phyloP scores from a whole-genome alignment of 2,888 invertebrate genomes.

The Alsophila aescularia region DNA sequence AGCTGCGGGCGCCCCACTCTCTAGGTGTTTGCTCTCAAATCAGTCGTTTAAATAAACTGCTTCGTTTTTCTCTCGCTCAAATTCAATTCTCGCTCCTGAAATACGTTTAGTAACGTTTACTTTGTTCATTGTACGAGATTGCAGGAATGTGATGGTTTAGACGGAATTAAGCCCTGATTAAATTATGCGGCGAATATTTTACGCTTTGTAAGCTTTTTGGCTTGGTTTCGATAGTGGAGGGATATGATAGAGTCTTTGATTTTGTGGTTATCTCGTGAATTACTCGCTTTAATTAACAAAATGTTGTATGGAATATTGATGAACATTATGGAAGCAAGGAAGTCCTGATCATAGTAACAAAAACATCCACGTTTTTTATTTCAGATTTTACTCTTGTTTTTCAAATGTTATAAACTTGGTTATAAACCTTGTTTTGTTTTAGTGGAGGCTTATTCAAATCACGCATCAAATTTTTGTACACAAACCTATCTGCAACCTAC shows the following conservation, averaged over 20 bases:
- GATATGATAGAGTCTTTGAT: neutral
- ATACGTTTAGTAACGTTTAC: conserved; percentile 64
- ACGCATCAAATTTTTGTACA: no score
- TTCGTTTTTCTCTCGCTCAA: conserved; percentile 67
- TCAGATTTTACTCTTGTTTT: no score
- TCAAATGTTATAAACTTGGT: no score
- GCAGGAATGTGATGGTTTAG: conserved; percentile 38
- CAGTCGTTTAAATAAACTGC: conserved; percentile 78
- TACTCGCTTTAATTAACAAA: neutral
- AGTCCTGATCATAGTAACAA: no score
- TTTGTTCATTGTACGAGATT: conserved; percentile 53
- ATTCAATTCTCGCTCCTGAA: conserved; percentile 69
- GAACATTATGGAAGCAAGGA: no score
- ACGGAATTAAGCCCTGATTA: conserved; percentile 29
- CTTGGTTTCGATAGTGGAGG: conserved; percentile 1
- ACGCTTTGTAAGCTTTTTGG: conserved; percentile 9
- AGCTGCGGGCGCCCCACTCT: conserved; percentile 62
- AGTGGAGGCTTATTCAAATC: no score
- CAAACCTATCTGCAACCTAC: neutral
- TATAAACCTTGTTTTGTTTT: no score
- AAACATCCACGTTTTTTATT: no score
- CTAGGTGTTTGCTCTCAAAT: conserved; percentile 77
- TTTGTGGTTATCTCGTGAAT: neutral
- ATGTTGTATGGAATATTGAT: neutral
- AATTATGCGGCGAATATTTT: conserved; percentile 23